phyloP scores from a whole-genome alignment of 2,113 vertebrate genomes.

The Corydoras maculifer region DNA sequence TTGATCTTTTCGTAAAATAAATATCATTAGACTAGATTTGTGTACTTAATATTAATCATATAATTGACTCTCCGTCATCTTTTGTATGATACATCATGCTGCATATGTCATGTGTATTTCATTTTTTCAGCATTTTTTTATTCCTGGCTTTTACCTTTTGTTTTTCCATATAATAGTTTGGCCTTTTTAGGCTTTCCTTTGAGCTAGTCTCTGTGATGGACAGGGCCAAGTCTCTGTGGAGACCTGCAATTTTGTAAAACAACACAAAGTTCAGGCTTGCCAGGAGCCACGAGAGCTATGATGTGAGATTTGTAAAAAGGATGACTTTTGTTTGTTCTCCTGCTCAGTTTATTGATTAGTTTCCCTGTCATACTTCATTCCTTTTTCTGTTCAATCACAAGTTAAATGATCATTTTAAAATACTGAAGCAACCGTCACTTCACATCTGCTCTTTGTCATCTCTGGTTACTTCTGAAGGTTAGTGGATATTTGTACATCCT shows the following conservation, averaged over 20 bases:
- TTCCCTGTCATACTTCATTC: neutral
- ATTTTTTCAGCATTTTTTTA: neutral
- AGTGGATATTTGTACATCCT: neutral
- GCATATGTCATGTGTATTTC: neutral
- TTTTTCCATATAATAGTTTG: constrained; percentile 7
- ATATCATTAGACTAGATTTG: no score
- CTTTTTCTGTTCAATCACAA: neutral
- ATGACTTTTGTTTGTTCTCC: constrained; percentile 18
- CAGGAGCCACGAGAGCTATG: constrained; percentile 26
- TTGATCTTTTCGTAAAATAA: no score
- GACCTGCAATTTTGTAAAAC: constrained; percentile 30
- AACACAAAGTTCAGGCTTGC: constrained; percentile 17
- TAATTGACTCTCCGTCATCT: neutral
- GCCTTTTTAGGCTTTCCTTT: neutral
- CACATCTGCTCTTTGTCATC: neutral
- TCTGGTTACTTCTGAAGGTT: neutral
- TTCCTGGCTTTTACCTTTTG: neutral
- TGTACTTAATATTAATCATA: no score
- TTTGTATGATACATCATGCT: neutral
- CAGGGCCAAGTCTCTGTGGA: constrained; percentile 39
- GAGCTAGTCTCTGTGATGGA: constrained; percentile 42
- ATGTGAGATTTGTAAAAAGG: constrained; percentile 36
- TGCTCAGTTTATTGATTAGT: constrained; percentile 4
- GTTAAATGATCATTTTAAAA: neutral
- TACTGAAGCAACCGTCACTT: neutral